A percentile compares a stretch with the other conserved stretches of the same genome.
phyloP scores from a whole-genome alignment of 1,140 invertebrate genomes.

The Ectropis grisescens region DNA sequence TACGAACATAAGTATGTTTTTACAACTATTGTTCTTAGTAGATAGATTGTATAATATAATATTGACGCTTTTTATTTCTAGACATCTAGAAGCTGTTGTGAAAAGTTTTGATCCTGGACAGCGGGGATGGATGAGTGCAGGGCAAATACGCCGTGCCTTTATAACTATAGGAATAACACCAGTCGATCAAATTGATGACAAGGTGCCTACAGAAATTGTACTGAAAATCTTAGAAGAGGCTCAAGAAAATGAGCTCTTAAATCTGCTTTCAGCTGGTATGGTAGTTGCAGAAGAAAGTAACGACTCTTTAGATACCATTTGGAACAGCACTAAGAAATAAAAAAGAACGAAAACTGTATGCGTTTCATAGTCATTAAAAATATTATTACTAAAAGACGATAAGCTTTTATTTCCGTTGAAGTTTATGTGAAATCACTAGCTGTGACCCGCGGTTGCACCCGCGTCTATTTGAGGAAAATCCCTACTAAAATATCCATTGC shows the following conservation, averaged over 20 bases:
- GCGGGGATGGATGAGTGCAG: constrained; percentile 40
- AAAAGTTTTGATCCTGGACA: constrained; percentile 56
- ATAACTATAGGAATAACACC: constrained; percentile 30
- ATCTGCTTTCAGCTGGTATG: constrained; percentile 30
- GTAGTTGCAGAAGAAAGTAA: constrained; percentile 1
- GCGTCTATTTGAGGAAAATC: too few species aligned
- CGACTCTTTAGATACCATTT: too few species aligned
- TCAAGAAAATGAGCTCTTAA: constrained; percentile 38
- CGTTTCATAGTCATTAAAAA: too few species aligned
- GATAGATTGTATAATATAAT: too few species aligned
- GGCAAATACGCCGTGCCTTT: constrained; percentile 38
- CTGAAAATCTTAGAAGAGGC: constrained; percentile 19
- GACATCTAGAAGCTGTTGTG: constrained; percentile 47
- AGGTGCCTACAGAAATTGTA: constrained; percentile 21
- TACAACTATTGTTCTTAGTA: not conserved
- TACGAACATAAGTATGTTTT: constrained; percentile 39
- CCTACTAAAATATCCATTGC: too few species aligned
- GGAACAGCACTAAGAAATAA: too few species aligned
- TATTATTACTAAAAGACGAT: too few species aligned
- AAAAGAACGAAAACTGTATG: too few species aligned
- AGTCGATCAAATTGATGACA: constrained; percentile 24
- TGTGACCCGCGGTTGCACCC: too few species aligned
- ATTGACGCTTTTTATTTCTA: constrained; percentile 13
- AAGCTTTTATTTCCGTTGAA: too few species aligned
- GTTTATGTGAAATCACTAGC: too few species aligned